These are phyloP conservation scores for Teinopalpus imperialis DNA, from an alignment of 2,888 invertebrate species.

Conservation along the genomic window DNA sequence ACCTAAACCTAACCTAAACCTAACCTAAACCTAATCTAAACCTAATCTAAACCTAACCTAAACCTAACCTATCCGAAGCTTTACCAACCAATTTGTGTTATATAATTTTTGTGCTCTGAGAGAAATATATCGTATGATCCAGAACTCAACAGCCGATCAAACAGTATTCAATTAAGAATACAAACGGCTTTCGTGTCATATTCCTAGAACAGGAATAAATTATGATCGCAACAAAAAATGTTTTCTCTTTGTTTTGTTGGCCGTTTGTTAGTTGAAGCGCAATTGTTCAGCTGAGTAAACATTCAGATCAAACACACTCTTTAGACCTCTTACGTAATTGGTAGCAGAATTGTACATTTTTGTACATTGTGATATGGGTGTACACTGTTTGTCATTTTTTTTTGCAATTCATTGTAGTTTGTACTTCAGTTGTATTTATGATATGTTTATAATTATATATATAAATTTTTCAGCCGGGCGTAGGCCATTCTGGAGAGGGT, in stretches of 20 bases:
- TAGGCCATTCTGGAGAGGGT: too few relatives aligned
- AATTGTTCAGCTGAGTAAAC: constrained; percentile 18
- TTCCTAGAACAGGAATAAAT: not conserved
- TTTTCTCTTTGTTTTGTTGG: not conserved
- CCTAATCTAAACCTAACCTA: too few relatives aligned
- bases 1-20: too few relatives aligned
- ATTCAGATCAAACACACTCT: constrained; percentile 13
- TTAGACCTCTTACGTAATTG: constrained; percentile 8
- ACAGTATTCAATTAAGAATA: not conserved
- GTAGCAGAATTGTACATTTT: constrained; percentile 2
- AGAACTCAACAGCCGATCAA: too few relatives aligned
- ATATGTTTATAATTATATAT: not conserved
- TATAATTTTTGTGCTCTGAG: too few relatives aligned
- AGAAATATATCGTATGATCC: too few relatives aligned
- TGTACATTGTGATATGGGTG: not conserved
- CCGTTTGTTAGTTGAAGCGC: constrained; percentile 10
- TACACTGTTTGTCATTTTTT: not conserved
- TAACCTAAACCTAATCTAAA: too few relatives aligned
- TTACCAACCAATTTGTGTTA: too few relatives aligned
- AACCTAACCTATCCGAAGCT: too few relatives aligned
- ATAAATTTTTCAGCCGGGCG: too few relatives aligned
- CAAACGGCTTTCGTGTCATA: not conserved
- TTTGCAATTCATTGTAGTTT: not conserved
- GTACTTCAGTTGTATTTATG: not conserved
- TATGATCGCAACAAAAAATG: not conserved